Evolutionary conservation across 2,888 invertebrate species (phyloP), one percentile per base, ranked within the genome.

Genomic region (Girardia tigrina): DNA sequence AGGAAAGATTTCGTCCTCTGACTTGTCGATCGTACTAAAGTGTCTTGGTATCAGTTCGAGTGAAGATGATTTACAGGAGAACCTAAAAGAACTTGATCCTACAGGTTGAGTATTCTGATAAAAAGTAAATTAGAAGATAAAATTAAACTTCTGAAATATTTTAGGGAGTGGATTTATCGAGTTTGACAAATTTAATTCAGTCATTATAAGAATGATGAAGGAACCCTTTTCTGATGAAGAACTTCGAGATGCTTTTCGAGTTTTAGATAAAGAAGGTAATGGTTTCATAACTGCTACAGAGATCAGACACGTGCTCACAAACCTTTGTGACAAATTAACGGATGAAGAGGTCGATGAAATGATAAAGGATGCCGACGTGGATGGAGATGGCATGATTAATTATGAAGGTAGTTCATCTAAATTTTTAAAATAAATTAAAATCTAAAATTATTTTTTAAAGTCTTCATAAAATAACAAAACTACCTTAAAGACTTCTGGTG

Each of bases 311-410:
- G 74, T 74, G 1, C 27, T 74, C 26, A 74, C 69, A 1, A 74
- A 74, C 28, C 74, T 74, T 1, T 42, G 74, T 74, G 74, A 74
- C 8, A 74, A 74, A 42, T 28, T 74, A 20, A 74, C 74, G 27
- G 74, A 74, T 28, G 74, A 74, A 42, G 74, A 74, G 26, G 56
- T 74, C 20, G 74, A 74, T 23, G 28, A 74, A 42, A 74, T 74
- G 74, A 42, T 74, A 4, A 42, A 56, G n/a, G 74, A 74, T 8
- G 74, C 74, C 26, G 74, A 74, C 69, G 20, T 70, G 1, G 74
- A 74, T 56, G 74, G 74, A 4, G 74, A 74, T 56, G 74, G 74
- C 14, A 42, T 56, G 74, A 56, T 74, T n/a, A 74, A 74, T 29
- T 74, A 74, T 29, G 74, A 74, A 42, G 56, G 74, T 74, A 8